Percentiles rank a stretch among this genome's conserved stretches.
Conservation (phyloP, 2,113 vertebrate species). For the Boleophthalmus pectinirostris region DNA sequence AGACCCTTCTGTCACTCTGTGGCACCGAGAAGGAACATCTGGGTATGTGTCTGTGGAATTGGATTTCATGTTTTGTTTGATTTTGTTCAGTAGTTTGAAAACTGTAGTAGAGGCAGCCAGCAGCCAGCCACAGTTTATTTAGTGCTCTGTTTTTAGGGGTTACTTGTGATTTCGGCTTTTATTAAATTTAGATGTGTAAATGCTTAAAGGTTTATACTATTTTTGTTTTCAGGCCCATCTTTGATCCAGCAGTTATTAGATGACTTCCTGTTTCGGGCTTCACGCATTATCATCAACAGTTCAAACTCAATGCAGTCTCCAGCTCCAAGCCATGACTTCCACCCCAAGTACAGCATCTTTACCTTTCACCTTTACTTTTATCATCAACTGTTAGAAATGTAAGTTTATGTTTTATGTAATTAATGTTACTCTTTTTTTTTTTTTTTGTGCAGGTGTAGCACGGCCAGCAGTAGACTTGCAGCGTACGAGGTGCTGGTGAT, state of each 20-base stretch:
- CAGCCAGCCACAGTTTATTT: background rate
- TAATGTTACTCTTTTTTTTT: background rate
- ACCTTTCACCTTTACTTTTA: background rate
- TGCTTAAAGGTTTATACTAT: background rate
- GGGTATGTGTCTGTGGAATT: slow-evolving; percentile 73
- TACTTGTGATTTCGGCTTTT: background rate
- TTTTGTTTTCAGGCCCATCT: slow-evolving; percentile 83
- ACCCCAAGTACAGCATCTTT: slow-evolving; percentile 86
- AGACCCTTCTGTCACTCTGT: slow-evolving; percentile 95
- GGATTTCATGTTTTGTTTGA: background rate
- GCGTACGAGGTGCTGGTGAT: slow-evolving; percentile 98
- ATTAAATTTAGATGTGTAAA: background rate
- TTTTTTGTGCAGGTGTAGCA: slow-evolving; percentile 85
- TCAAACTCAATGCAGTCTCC: slow-evolving; percentile 89
- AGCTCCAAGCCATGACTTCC: slow-evolving; percentile 93
- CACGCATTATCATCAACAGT: slow-evolving; percentile 97
- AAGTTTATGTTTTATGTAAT: background rate
- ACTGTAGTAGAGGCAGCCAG: background rate
- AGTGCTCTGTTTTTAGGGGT: background rate
- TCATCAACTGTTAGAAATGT: background rate
- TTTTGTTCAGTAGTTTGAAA: background rate
- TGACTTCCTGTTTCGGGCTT: slow-evolving; percentile 97
- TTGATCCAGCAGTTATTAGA: slow-evolving; percentile 96
- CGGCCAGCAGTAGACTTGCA: slow-evolving; percentile 91
- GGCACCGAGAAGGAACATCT: slow-evolving; percentile 96